Conservation (phyloP, 2,797 vertebrate genomes). For the Sylvia borin region DNA sequence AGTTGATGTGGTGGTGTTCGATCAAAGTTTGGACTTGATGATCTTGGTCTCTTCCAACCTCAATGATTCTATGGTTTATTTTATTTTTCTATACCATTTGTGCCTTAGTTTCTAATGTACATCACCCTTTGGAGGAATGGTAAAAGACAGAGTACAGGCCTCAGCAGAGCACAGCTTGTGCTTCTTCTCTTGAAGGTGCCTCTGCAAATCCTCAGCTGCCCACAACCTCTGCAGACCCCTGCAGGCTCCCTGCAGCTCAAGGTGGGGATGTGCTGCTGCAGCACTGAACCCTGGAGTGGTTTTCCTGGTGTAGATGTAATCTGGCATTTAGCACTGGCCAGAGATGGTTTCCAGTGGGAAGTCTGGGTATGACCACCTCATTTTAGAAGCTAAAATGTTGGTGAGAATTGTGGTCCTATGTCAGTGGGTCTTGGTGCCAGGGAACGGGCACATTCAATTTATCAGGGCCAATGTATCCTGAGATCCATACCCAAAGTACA, state of each 20-base stretch:
- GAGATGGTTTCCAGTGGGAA: background rate
- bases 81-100: background rate
- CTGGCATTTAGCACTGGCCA: background rate
- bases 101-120: background rate
- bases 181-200: background rate
- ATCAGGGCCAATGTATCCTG: background rate
- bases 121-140: background rate
- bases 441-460: background rate
- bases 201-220: background rate
- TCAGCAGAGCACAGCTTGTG: background rate
- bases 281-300: background rate
- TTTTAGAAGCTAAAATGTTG: background rate
- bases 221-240: background rate
- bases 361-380: background rate
- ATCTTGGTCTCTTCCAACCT: background rate
- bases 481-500: background rate
- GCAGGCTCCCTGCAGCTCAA: background rate
- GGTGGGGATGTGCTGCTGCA: background rate
- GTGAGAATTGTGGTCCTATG: background rate
- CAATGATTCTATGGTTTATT: background rate
- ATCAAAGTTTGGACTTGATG: background rate
- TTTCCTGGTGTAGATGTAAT: background rate
- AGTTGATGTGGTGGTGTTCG: accelerated
- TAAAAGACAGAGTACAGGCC: background rate
- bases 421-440: background rate